Base-by-base conservation (phyloP, 2,888 invertebrate genomes). In the Druceiella hillmani region DNA sequence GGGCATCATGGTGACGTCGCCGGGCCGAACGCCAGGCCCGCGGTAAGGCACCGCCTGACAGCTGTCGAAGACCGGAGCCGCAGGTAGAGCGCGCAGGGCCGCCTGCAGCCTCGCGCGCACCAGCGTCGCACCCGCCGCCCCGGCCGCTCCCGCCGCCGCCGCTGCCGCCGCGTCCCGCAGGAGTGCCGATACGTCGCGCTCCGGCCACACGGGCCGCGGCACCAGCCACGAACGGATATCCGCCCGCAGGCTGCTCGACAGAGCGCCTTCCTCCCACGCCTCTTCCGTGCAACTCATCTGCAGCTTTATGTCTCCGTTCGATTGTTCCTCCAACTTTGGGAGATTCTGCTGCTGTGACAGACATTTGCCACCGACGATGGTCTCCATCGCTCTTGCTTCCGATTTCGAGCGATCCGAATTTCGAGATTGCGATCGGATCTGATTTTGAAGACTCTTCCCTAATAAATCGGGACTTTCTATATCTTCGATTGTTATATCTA, bases 31-130 rank as follows among this genome's bases (percentile, higher is more conserved):
- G 13, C 72, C 75, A 25, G 76, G 73, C 17, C 78, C 78, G 52
- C 75, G 76, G 58, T 77, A 78, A 42, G 76, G 75, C 36, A 76
- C 64, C 44, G 75, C 69, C 11, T 76, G 76, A 11, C 73, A 75
- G 2, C 69, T 56, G 51, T 70, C 70, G 22, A 67, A 64, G 27
- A 59, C 52, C 17, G 55, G 53, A 28, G 36, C 9, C 4, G 54
- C 55, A 2, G 50, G 67, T 2, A 69, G 51, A 1, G 69, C 66
- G 7, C 67, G 52, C 4, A 70, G 50, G 0, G 69, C 69, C 1
- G 68, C 69, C 40, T 70, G 69, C 1, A 70, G 55, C 0, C 69
- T 57, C 12, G 68, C 68, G 1, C 67, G 49, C 1, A 69, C 69
- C 1, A 63, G 67, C 3, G 58, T 58, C 37, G 68, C 59, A 17